These are phyloP conservation scores for Peromyscus californicus DNA, from an alignment of 2,113 vertebrate species.

Conservation along the genomic window DNA sequence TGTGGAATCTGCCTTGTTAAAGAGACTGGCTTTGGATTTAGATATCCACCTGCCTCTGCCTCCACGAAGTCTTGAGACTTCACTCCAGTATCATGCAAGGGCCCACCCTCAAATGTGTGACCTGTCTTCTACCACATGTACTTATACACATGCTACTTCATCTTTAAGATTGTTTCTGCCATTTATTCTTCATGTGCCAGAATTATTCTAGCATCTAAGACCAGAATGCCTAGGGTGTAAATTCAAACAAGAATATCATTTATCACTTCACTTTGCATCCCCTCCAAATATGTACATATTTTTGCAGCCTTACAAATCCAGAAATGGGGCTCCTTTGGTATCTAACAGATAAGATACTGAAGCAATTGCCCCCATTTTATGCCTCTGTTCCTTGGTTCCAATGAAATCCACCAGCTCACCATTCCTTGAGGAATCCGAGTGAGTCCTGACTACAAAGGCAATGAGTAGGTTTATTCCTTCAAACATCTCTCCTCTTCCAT, in stretches of 20 bases:
- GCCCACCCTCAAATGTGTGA: too few relatives aligned
- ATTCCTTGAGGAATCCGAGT: neutral
- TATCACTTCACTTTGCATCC: neutral
- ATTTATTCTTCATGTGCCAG: neutral
- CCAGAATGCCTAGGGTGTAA: neutral
- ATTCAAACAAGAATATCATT: neutral
- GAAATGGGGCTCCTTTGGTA: neutral
- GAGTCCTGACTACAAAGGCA: neutral
- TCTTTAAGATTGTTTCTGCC: neutral
- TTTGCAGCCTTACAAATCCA: neutral
- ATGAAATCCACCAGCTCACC: neutral
- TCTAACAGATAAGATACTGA: neutral
- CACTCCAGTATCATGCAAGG: neutral
- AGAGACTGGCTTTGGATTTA: neutral
- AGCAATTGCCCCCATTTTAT: too few relatives aligned
- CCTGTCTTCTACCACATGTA: accelerated
- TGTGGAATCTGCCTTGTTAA: neutral
- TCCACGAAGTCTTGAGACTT: neutral
- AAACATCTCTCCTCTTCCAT: neutral
- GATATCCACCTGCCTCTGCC: neutral
- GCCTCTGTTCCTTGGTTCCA: neutral
- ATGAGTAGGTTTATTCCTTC: neutral
- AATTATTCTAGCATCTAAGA: neutral
- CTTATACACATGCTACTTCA: neutral
- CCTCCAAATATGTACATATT: neutral